Evolutionary conservation across 2,113 vertebrate species (phyloP), one percentile per base, ranked within the genome.

Genomic region (Uropsilus gracilis): DNA sequence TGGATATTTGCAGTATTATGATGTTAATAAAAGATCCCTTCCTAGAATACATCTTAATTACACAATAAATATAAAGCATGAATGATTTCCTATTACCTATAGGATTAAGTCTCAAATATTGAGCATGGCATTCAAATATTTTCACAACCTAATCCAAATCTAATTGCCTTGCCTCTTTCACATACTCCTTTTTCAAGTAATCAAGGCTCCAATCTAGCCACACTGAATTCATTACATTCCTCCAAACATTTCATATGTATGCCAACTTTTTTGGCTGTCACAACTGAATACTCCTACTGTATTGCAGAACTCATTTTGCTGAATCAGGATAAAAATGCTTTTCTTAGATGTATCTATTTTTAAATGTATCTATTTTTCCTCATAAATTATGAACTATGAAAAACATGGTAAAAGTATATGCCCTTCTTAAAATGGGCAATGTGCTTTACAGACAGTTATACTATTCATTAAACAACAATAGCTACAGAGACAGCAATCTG

Each of bases 41-140:
- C 34, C 34, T 32, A 48, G 34, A 92, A 85, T 57, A 24, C n/a
- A 61, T n/a, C 9, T 50, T n/a, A 96, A 66, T 53, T 46, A 86
- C 2, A 75, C 72, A 64, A 53, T 48, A 94, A 85, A 64, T 30
- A 37, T 0, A 69, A 46, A 61, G 24, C 8, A 28, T 6, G 59
- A 20, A 28, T 64, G 12, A 86, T 59, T 93, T 93, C 16, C 44
- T 48, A 20, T 3, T 39, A 8, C 2, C 28, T 80, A 44, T 3
- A 46, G 72, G 18, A 57, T 66, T 77, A 78, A 83, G 14, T 61
- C 75, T 28, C 83, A 89, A 30, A 13, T 68, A 53, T 44, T 46
- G 37, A 86, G 10, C 16, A 61, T 6, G 34, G n/a, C 55, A 81
- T 44, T 78, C 20, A 82, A 72, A 55, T 8, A 69, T 34, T 59